These are phyloP conservation scores for Atta colombica DNA, from an alignment of 1,140 invertebrate genomes.

Conservation along the genomic window DNA sequence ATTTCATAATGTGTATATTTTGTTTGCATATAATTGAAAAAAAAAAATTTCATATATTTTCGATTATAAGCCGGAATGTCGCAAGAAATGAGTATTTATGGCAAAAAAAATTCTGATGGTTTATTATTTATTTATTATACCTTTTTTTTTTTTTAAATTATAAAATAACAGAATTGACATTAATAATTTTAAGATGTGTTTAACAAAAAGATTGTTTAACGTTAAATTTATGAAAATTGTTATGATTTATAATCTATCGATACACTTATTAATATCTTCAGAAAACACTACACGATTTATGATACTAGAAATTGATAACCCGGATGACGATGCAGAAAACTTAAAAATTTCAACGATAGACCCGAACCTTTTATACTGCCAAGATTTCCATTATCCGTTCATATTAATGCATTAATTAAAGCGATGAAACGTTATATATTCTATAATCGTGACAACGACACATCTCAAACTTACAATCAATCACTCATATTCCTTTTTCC, in stretches of 20 bases:
- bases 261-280: background rate
- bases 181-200: no score
- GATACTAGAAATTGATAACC: slow-evolving; percentile 41
- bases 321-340: background rate
- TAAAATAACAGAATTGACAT: no score
- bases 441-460: slow-evolving; percentile 13
- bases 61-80: no score
- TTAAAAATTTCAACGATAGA: slow-evolving; percentile 25
- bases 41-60: no score
- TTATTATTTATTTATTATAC: no score
- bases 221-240: background rate
- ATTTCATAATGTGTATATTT: no score
- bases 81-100: no score
- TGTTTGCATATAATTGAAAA: no score
- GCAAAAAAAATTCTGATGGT: no score
- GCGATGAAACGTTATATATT: background rate
- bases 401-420: slow-evolving; percentile 35
- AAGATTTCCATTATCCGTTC: background rate
- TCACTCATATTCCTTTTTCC: background rate
- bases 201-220: background rate
- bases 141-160: no score
- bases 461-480: background rate
- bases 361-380: slow-evolving; percentile 35
- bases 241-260: background rate
- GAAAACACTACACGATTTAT: background rate